phyloP scores from a whole-genome alignment of 2,888 invertebrate species.

The Galerucella pusilla region DNA sequence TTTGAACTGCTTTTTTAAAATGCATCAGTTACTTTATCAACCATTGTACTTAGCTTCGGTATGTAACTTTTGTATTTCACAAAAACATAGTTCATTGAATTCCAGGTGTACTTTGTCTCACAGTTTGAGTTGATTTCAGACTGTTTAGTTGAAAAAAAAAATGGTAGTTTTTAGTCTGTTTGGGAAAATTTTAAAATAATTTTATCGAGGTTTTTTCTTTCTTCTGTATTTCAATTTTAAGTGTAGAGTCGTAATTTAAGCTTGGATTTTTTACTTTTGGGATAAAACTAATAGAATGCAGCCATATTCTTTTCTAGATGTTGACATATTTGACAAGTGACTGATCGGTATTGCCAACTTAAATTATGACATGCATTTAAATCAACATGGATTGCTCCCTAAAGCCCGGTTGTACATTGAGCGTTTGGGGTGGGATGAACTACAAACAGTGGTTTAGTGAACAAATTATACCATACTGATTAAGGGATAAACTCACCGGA shows the following conservation, averaged over 20 bases:
- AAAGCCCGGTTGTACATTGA: not conserved
- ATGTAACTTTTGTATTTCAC: too few relatives aligned
- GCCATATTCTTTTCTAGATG: too few relatives aligned
- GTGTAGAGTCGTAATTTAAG: not conserved
- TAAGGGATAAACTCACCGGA: too few relatives aligned
- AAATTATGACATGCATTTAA: not conserved
- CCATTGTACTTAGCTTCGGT: too few relatives aligned
- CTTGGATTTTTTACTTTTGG: too few relatives aligned
- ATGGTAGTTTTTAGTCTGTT: not conserved
- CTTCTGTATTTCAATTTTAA: not conserved
- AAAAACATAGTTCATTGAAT: not conserved
- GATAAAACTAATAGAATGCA: too few relatives aligned
- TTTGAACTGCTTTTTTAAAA: conserved; percentile 6
- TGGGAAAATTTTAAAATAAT: not conserved
- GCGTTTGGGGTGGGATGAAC: too few relatives aligned
- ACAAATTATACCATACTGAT: too few relatives aligned
- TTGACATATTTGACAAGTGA: not conserved
- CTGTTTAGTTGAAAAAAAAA: not conserved
- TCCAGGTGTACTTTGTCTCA: not conserved
- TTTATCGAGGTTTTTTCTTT: not conserved
- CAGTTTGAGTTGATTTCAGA: not conserved
- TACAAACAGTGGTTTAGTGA: too few relatives aligned
- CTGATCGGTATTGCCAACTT: not conserved
- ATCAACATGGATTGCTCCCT: not conserved
- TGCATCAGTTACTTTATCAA: too few relatives aligned